Evolutionary conservation across 35 echinoderm and acorn worm genomes (phyloP), one percentile per base, ranked within the genome.

Genomic region (Amphiura filiformis): DNA sequence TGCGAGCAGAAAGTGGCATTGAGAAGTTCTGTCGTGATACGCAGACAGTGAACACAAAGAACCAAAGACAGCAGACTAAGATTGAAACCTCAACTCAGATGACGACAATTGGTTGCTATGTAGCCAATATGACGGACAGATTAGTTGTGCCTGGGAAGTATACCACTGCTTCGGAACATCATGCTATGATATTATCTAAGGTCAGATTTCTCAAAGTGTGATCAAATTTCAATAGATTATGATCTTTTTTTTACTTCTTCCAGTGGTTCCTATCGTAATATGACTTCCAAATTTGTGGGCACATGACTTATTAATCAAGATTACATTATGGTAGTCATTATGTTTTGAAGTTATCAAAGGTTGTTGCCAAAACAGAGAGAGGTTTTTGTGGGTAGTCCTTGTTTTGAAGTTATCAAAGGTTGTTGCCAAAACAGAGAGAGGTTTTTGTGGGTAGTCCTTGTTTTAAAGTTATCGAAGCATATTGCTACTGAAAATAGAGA

Each of bases 51-150:
- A 82, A 83, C 1, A 81, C 91, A 61, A 94, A 90, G 81, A 91
- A 99, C 87, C 80, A 86, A 37, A 22, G 81, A 20, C 93, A 94
- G 32, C 96, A 99, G 84, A 91, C 88, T 13, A 91, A 31, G 18
- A 86, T 94, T 13, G 82, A 95, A 35, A 99, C 96, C 0, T 92
- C 93, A 9, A 99, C 96, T 0, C 96, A 99, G 81, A 99, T 99
- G 96, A 99, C 96, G 0, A 94, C 77, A 38, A 99, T 95, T 35
- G 93, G 96, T 30, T 94, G 93, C 38, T 99, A 99, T 34, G 90
- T 99, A 5, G 65, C 96, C 35, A 99, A 99, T 37, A 94, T 99
- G 89, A 88, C 96, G 12, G 96, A 99, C 81, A 95, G 95, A 76
- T 82, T 99, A 40, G 30, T 95, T 33, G 87, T 91, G 37, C 93